Base-by-base conservation (phyloP, 2,888 invertebrate genomes). In the Eristalis tenax region DNA sequence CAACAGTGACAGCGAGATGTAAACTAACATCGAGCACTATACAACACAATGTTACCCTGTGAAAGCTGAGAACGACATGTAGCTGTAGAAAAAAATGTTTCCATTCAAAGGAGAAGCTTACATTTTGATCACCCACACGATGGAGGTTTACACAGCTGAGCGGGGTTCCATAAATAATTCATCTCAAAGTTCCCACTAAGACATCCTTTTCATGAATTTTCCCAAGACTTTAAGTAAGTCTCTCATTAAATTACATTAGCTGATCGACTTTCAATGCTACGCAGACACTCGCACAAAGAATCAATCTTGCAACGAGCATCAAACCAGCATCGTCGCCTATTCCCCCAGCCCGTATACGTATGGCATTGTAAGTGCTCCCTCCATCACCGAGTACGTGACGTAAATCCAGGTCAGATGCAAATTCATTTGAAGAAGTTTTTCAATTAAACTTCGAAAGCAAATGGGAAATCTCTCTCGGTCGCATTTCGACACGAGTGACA, bases 341-440 rank as follows among this genome's bases (percentile, higher is more conserved):
- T n/a, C 15, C 43, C 10, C 2, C 50, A 15, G n/a, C 50, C 50
- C 11, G 11, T 2, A 32, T 8, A n/a, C 50, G 8, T 50, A 50
- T 18, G 50, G 6, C 50, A 50, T 50, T 50, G 50, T 18, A 50
- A 50, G 18, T 18, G 8, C 50, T 18, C 50, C 63, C 61, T 73
- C 50, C 69, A 3, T 26, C 13, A 69, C n/a, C 68, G 63, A 56
- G 78, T 82, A 86, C 86, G 86, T 86, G 82, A 82, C 61, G 69
- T 78, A 65, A 70, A 82, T 86, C 74, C 74, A 86, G 86, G 86
- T 82, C 86, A 86, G 86, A 86, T 86, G 86, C 82, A 86, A 86
- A 82, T 82, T 82, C 69, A 75, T 82, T 82, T 78, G 74, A 86
- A 82, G 78, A 86, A 86, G 82, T 86, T 86, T 86, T 86, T 86